Conservation (phyloP, 2,888 invertebrate species). For the Formica aserva region DNA sequence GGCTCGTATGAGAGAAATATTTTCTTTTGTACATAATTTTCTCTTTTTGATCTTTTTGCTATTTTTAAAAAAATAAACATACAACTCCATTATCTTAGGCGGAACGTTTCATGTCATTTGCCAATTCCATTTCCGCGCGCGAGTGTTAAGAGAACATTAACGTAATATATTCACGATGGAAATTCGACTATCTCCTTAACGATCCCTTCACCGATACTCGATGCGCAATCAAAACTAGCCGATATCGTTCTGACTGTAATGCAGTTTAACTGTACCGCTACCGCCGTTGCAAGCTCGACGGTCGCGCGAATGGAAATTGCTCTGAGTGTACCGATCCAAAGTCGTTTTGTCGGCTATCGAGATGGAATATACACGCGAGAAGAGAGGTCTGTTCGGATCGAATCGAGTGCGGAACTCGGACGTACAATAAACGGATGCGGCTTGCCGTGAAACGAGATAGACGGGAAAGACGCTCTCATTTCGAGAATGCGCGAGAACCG, state of each 20-base stretch:
- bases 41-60: not conserved
- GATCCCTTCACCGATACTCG: conserved; percentile 1
- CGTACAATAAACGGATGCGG: conserved; percentile 16
- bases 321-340: conserved; percentile 58
- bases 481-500: conserved; percentile 42
- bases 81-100: not conserved
- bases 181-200: conserved; percentile 19
- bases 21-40: not conserved
- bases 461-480: conserved; percentile 45
- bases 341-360: conserved; percentile 53
- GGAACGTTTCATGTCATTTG: not conserved
- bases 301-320: conserved; percentile 58
- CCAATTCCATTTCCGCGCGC: not conserved
- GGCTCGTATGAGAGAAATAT: not conserved
- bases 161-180: conserved; percentile 10
- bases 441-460: conserved; percentile 62
- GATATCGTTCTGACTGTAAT: conserved; percentile 27
- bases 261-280: conserved; percentile 59
- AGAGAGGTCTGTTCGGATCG: conserved; percentile 42
- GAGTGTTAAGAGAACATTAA: conserved; percentile 8
- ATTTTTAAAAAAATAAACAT: not conserved
- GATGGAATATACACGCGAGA: conserved; percentile 38
- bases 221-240: conserved; percentile 35
- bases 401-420: not conserved
- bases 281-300: conserved; percentile 58